A percentile compares a stretch with the other conserved stretches of the same genome.
These are phyloP conservation scores for Tenthredo scrophulariae DNA, from an alignment of 2,888 invertebrate species.

Conservation along the genomic window DNA sequence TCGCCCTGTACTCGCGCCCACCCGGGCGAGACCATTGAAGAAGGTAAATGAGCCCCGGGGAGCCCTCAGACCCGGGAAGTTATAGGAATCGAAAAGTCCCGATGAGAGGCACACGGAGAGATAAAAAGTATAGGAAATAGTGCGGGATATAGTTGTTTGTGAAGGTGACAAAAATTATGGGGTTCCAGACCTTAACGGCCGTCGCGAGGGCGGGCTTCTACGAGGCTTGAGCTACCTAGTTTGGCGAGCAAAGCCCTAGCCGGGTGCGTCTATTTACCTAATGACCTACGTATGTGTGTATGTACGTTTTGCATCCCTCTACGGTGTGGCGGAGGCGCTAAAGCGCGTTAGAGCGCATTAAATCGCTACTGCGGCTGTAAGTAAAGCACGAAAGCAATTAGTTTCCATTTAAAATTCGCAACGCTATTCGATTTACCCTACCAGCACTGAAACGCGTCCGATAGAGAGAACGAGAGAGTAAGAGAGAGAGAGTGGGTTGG, in stretches of 20 bases:
- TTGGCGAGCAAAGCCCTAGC: neutral
- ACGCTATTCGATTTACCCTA: conserved; percentile 63
- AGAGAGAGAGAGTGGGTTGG: neutral
- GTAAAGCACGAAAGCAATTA: conserved; percentile 68
- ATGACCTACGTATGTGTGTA: neutral
- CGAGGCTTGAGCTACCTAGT: neutral
- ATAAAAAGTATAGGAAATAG: neutral
- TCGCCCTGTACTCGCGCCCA: neutral
- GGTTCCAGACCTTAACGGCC: neutral
- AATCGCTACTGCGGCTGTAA: conserved; percentile 64
- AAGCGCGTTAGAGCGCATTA: conserved; percentile 62
- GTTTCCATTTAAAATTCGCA: conserved; percentile 67
- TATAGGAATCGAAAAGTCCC: neutral
- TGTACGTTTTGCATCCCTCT: neutral
- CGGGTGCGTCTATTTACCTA: conserved; percentile 3
- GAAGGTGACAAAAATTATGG: neutral
- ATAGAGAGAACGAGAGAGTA: neutral
- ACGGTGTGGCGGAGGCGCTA: neutral
- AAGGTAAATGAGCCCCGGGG: conserved; percentile 39
- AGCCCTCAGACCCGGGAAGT: neutral
- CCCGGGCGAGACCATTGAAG: conserved; percentile 3
- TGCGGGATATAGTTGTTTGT: neutral
- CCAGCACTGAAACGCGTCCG: conserved; percentile 7
- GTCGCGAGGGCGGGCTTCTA: neutral
- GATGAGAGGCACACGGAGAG: neutral